A percentile compares a stretch with the other conserved stretches of the same genome.
Conservation (phyloP, 2,113 vertebrate genomes). For the Antechinus stuartii region DNA sequence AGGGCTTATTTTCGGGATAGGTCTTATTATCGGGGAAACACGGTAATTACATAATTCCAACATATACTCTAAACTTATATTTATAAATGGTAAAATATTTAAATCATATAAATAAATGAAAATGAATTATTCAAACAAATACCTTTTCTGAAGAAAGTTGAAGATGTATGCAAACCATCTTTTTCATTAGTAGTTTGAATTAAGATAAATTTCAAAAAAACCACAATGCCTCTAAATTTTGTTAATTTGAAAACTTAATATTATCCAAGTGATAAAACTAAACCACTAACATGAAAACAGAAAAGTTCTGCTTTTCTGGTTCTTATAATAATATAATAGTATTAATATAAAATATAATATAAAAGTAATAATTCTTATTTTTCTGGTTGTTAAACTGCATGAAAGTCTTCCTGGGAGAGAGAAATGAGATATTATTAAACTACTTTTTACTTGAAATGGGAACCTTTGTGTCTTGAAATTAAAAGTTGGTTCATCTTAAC, state of each 20-base stretch:
- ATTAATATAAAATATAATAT: too few species aligned
- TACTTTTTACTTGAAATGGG: not conserved
- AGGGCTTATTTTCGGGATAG: too few species aligned
- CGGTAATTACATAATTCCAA: not conserved
- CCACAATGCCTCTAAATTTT: not conserved
- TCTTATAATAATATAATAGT: too few species aligned
- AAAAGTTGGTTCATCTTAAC: not conserved
- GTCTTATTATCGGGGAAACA: too few species aligned
- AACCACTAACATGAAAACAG: not conserved
- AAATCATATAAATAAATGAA: not conserved
- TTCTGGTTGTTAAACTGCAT: slow-evolving; percentile 9
- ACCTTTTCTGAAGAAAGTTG: not conserved
- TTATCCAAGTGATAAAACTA: not conserved
- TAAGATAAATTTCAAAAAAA: not conserved
- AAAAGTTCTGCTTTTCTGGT: not conserved
- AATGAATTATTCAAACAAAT: not conserved
- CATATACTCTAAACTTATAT: not conserved
- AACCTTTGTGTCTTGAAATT: not conserved
- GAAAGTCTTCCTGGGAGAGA: not conserved
- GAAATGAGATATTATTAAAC: not conserved
- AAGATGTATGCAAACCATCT: not conserved
- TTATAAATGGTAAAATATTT: not conserved
- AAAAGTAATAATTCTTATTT: not conserved
- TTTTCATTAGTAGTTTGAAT: not conserved
- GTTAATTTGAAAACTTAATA: not conserved